These are phyloP conservation scores for Penaeus vannamei DNA, from an alignment of 1,140 invertebrate species.

Conservation along the genomic window DNA sequence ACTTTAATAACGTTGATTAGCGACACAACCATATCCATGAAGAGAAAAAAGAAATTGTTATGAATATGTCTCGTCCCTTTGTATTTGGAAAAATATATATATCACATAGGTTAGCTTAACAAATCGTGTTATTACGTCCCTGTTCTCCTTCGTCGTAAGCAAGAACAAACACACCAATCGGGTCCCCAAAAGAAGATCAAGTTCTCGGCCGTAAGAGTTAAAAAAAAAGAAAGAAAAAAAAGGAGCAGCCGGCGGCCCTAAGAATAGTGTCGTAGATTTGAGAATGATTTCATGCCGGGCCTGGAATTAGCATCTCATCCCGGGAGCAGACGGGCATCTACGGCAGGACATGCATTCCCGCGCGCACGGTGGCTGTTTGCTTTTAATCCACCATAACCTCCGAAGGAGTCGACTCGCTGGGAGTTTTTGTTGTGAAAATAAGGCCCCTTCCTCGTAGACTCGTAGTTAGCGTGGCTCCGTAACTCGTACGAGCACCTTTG, in stretches of 20 bases:
- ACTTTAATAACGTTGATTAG: too few species aligned
- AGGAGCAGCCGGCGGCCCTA: background rate
- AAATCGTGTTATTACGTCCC: too few species aligned
- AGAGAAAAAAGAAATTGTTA: too few species aligned
- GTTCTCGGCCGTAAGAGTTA: background rate
- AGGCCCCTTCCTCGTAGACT: background rate
- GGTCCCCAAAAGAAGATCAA: background rate
- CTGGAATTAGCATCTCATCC: background rate
- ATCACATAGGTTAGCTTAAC: too few species aligned
- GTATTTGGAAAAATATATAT: too few species aligned
- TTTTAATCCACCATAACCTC: conserved; percentile 46
- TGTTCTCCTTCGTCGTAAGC: too few species aligned
- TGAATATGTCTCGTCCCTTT: too few species aligned
- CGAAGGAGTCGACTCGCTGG: conserved; percentile 10
- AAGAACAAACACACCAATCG: too few species aligned
- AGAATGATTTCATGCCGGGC: conserved; percentile 8
- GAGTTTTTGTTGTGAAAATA: background rate
- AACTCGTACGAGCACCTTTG: conserved; percentile 7
- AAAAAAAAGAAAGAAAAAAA: background rate
- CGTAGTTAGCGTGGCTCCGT: too few species aligned
- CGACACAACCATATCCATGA: too few species aligned
- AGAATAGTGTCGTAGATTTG: conserved; percentile 11
- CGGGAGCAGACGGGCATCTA: background rate
- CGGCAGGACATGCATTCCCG: background rate
- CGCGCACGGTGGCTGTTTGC: conserved; percentile 29